Evolutionary conservation across 2,888 invertebrate species (phyloP).

Genomic region (Anarsia innoxiella): DNA sequence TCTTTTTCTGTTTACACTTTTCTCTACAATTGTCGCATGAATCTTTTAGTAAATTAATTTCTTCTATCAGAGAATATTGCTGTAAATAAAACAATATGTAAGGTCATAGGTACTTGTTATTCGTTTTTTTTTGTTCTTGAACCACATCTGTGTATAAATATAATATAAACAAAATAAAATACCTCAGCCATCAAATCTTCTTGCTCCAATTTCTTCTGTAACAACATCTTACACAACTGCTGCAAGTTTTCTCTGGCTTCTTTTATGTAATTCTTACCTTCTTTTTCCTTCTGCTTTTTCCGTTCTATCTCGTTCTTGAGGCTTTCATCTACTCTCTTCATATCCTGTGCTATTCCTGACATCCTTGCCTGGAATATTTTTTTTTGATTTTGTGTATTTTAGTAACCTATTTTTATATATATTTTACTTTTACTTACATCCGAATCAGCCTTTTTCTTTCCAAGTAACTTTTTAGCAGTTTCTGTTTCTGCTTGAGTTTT

Average conservation of each 20-base stretch:
- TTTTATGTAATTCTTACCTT: constrained; percentile 41
- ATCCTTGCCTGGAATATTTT: constrained; percentile 1
- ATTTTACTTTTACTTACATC: background rate
- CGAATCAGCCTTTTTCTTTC: background rate
- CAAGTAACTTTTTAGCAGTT: background rate
- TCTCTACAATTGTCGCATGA: constrained; percentile 41
- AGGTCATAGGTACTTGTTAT: too few species aligned
- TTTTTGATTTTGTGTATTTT: background rate
- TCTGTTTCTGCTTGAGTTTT: constrained; percentile 33
- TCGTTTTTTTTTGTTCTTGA: too few species aligned
- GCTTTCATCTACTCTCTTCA: too few species aligned
- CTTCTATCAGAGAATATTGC: constrained; percentile 42
- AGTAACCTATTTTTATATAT: background rate
- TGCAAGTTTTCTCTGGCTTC: constrained; percentile 53
- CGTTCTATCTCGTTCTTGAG: constrained; percentile 29
- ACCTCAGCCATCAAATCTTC: constrained; percentile 56
- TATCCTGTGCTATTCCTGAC: constrained; percentile 25
- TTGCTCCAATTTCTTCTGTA: constrained; percentile 54
- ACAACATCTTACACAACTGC: constrained; percentile 42
- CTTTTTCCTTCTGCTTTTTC: constrained; percentile 39
- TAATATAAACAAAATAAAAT: too few species aligned
- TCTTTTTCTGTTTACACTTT: constrained; percentile 43
- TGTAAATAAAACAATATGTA: constrained; percentile 28
- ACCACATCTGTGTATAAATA: background rate
- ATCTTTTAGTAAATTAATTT: constrained; percentile 41